Base-by-base conservation (phyloP, 2,797 vertebrate genomes). In the Varecia variegata region DNA sequence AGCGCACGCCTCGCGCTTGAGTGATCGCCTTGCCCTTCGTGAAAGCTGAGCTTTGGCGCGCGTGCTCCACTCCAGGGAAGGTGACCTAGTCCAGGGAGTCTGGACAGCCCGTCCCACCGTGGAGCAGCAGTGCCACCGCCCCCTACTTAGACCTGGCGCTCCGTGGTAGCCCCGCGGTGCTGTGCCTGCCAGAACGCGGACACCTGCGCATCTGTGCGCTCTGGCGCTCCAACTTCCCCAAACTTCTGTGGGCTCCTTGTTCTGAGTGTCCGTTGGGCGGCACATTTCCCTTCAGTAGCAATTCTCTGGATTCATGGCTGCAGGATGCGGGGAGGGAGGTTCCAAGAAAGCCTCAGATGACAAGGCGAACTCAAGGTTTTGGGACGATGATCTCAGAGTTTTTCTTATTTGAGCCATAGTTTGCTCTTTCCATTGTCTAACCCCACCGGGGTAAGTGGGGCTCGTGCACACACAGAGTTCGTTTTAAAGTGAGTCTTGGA, bases 171-270 rank as follows among this genome's bases (percentile, higher is more conserved):
- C 17, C 60, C 1, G 7, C 23, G 0, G 21, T 30, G 38, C 21
- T 65, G 20, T 27, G 10, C 38, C 9, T 0, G 11, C 32, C 1
- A 0, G 2, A 4, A 13, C 1, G 2, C 50, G 1, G 25, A 87
- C 91, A 73, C 58, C 60, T 4, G 76, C 20, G 74, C 56, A 0
- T 38, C 83, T 0, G 4, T 52, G 76, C 68, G 92, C 89, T 21
- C 47, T 0, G 2, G 83, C 67, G 50, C 30, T 47, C 47, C 54
- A 65, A 35, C 89, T 68, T 67, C 4, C 6, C 52, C 80, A 35
- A 93, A 94, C 88, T 94, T 50, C 14, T 0, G 68, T 70, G 67
- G 13, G 54, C 88, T 73, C 14, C 13, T 13, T 0, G 17, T 43
- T 73, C n/a, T 2, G 50, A 70, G 96, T 54, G 62, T 54, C 47